Conservation (phyloP, 2,113 vertebrate genomes). For the Xenopus borealis region DNA sequence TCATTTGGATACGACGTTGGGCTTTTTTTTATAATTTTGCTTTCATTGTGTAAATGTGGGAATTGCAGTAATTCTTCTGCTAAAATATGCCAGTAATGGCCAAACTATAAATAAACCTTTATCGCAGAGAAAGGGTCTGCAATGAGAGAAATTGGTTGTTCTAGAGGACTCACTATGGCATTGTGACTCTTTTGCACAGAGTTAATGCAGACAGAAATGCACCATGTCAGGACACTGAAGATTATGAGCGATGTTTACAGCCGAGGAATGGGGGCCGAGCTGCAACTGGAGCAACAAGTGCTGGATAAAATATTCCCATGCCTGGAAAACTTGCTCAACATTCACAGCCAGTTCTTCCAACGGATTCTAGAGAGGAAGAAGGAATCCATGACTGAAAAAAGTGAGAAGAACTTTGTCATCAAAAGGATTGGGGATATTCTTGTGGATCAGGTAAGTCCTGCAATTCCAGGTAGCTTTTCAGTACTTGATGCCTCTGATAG, state of each 20-base stretch:
- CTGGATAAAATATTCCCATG: conserved; percentile 88
- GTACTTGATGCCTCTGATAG: too few species aligned
- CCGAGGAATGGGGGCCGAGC: conserved; percentile 81
- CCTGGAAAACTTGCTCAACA: conserved; percentile 83
- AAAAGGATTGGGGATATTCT: conserved; percentile 86
- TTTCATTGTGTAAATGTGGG: too few species aligned
- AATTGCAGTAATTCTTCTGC: too few species aligned
- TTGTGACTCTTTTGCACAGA: conserved; percentile 60
- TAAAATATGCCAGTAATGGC: too few species aligned
- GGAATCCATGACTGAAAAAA: conserved; percentile 68
- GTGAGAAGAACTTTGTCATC: conserved; percentile 79
- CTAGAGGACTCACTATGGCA: too few species aligned
- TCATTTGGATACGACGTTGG: too few species aligned
- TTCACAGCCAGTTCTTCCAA: conserved; percentile 85
- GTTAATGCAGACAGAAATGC: conserved; percentile 95
- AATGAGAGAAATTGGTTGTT: too few species aligned
- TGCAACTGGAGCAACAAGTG: conserved; percentile 77
- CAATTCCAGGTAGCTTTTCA: too few species aligned
- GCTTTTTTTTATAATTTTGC: too few species aligned
- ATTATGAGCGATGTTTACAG: conserved; percentile 95
- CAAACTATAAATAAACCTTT: too few species aligned
- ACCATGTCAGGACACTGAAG: conserved; percentile 89
- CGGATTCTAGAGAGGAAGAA: conserved; percentile 87
- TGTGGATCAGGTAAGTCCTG: conserved; percentile 76
- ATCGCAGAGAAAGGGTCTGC: too few species aligned